Evolutionary conservation across 2,888 invertebrate genomes (phyloP), one percentile per base, ranked within the genome.

Genomic region (Dyspetes luteomarginatus): DNA sequence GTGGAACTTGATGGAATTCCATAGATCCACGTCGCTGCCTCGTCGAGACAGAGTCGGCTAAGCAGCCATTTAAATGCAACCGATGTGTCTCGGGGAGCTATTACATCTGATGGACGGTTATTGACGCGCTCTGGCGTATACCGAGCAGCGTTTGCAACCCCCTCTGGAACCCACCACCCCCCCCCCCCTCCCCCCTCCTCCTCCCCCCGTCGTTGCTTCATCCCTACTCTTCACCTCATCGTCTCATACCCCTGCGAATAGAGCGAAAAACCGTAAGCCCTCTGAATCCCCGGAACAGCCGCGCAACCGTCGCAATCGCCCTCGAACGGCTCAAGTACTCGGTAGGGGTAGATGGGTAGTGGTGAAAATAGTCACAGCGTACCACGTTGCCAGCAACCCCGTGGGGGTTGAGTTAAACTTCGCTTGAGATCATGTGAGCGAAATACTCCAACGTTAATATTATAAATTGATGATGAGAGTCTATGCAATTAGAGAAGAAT

Each of bases 61-160:
- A 92, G 91, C 91, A 92, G 92, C 91, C 91, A 92, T 92, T 92
- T 92, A 92, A 92, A 92, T 92, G 92, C 92, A 92, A 92, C 92
- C 92, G 91, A 92, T 91, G 92, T 92, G 92, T 92, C 92, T 92
- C 91, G 89, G 91, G 91, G 92, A 91, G 91, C 92, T 91, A 92
- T 92, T 92, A 92, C 91, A 91, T 91, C 92, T 92, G 92, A 92
- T 91, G 91, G 91, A 92, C 92, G 91, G 91, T 92, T 92, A 91
- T 92, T 92, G 92, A 92, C 91, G 91, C 91, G 89, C 88, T 89
- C 91, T 90, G 90, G 91, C 91, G 90, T 91, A 91, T 91, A 91
- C 89, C 88, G 90, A 88, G 90, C 88, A 89, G 86, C 87, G 85
- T 84, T 86, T 84, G 82, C 85, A 84, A 81, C 86, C 69, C 69